phyloP scores from a whole-genome alignment of 2,888 invertebrate species.

The Diachrysia chrysitis region DNA sequence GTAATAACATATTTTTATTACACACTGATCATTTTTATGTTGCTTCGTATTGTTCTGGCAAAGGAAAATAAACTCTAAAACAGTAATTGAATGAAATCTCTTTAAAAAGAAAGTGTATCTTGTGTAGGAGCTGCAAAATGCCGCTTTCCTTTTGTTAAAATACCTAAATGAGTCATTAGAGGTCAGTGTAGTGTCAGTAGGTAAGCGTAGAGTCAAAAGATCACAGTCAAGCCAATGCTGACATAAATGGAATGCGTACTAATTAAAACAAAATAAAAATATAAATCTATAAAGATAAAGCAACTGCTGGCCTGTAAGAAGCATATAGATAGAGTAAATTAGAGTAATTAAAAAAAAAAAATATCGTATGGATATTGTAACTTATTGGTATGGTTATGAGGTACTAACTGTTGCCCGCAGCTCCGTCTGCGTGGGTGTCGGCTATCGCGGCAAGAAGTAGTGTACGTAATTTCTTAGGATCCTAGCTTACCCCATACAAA shows the following conservation, averaged over 20 bases:
- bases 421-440: too few species aligned
- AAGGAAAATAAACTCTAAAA: neutral
- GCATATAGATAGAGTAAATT: neutral
- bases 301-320: neutral
- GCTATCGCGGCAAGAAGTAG: too few species aligned
- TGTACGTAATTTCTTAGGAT: too few species aligned
- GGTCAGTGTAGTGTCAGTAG: slow-evolving; percentile 17
- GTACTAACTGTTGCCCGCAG: too few species aligned
- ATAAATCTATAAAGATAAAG: neutral
- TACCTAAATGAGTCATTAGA: slow-evolving; percentile 24
- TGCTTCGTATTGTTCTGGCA: neutral
- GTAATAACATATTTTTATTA: slow-evolving; percentile 1
- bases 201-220: slow-evolving; percentile 34
- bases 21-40: neutral
- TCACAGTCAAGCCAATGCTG: slow-evolving; percentile 16
- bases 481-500: too few species aligned
- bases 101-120: slow-evolving; percentile 43
- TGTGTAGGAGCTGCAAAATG: slow-evolving; percentile 26
- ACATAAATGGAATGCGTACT: neutral
- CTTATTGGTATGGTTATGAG: neutral
- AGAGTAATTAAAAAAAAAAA: neutral
- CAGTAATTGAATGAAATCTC: slow-evolving; percentile 18
- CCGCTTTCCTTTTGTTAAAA: slow-evolving; percentile 28
- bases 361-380: too few species aligned
- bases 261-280: neutral